Evolutionary conservation across 1,140 invertebrate species (phyloP).

Genomic region (Trichomalopsis sarcophagae): DNA sequence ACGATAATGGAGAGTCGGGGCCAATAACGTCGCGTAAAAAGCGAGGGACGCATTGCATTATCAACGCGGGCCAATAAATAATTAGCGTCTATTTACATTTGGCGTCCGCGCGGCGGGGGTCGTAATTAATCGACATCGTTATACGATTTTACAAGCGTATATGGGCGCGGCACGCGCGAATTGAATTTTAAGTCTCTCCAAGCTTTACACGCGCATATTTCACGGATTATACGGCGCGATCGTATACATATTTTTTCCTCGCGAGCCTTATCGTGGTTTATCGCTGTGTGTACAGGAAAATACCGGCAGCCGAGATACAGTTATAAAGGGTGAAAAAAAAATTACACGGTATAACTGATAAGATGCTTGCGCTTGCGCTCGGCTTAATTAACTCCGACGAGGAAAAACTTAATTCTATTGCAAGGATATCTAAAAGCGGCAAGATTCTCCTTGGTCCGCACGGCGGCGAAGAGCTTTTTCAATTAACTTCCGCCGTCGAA

Average conservation of each 20-base stretch:
- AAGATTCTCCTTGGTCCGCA: background rate
- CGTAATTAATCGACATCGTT: slow-evolving; percentile 22
- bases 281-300: background rate
- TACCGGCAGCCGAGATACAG: background rate
- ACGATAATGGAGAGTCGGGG: too few relatives aligned
- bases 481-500: slow-evolving; percentile 36
- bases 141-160: slow-evolving; percentile 7
- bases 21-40: too few relatives aligned
- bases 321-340: background rate
- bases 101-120: too few relatives aligned
- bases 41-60: too few relatives aligned
- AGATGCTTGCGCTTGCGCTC: slow-evolving; percentile 3
- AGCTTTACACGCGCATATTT: background rate
- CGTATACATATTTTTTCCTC: background rate
- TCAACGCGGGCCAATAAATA: background rate
- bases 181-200: slow-evolving; percentile 35
- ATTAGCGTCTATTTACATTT: slow-evolving; percentile 26
- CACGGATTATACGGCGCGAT: background rate
- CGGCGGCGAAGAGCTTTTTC: slow-evolving; percentile 28
- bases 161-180: background rate
- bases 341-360: slow-evolving; percentile 27
- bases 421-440: slow-evolving; percentile 23
- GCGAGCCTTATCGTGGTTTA: slow-evolving; percentile 33
- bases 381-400: slow-evolving; percentile 42
- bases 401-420: slow-evolving; percentile 48